These are phyloP conservation scores for Alectura lathami DNA, from an alignment of 2,113 vertebrate species.

Conservation along the genomic window DNA sequence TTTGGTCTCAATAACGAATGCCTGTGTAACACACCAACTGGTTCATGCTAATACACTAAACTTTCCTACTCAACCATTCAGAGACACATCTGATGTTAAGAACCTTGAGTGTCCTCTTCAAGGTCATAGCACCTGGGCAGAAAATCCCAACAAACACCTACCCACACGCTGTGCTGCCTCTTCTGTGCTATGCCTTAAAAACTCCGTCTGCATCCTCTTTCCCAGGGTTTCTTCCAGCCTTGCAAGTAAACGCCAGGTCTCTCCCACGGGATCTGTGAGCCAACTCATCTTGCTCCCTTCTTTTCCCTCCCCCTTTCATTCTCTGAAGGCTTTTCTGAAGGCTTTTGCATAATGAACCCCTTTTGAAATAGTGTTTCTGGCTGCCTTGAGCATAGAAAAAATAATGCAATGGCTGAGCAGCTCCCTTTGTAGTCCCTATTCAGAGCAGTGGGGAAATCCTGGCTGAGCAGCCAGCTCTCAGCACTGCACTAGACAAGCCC, in stretches of 20 bases:
- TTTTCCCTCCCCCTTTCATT: neutral
- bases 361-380: neutral
- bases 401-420: neutral
- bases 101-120: neutral
- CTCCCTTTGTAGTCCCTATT: neutral
- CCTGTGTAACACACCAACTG: neutral
- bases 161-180: neutral
- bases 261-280: neutral
- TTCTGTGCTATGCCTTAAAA: neutral
- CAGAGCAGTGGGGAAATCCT: neutral
- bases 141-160: neutral
- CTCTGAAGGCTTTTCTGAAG: neutral
- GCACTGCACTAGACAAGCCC: neutral
- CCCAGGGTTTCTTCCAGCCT: neutral
- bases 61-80: neutral
- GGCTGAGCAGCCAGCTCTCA: neutral
- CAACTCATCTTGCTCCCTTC: neutral
- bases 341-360: neutral
- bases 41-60: neutral
- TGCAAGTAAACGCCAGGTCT: neutral
- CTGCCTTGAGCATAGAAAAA: neutral
- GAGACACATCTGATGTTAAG: neutral
- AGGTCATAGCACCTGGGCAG: neutral
- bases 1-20: neutral
- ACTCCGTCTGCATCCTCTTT: neutral